Evolutionary conservation across 2,888 invertebrate genomes (phyloP).

Genomic region (Diaprepes abbreviatus): DNA sequence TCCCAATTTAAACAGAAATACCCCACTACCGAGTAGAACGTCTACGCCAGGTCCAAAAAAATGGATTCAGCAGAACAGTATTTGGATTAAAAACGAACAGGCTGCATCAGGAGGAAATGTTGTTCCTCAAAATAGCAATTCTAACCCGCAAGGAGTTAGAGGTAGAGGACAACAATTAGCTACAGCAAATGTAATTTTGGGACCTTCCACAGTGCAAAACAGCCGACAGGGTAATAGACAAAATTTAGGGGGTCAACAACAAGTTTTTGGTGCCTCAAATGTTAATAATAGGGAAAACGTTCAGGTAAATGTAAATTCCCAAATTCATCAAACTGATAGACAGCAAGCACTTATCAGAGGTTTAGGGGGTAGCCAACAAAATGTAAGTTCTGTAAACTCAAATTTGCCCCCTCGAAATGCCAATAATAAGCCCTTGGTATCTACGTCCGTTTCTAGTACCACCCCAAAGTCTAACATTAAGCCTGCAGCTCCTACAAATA

Average conservation of each 20-base stretch:
- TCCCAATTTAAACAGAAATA: slow-evolving; percentile 9
- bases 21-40: background rate
- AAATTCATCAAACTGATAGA: slow-evolving; percentile 20
- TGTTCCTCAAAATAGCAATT: slow-evolving; percentile 6
- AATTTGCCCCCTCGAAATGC: background rate
- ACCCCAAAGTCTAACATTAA: background rate
- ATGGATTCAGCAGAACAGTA: slow-evolving; percentile 49
- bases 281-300: slow-evolving; percentile 12
- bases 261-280: background rate
- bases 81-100: slow-evolving; percentile 49
- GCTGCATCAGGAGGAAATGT: slow-evolving; percentile 18
- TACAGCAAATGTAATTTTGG: background rate
- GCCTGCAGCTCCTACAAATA: background rate
- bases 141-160: background rate
- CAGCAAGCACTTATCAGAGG: slow-evolving; percentile 25
- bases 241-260: background rate
- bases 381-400: background rate
- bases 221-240: background rate
- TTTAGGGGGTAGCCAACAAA: slow-evolving; percentile 16
- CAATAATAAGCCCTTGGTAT: background rate
- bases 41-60: slow-evolving; percentile 23
- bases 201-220: background rate
- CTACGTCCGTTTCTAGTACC: background rate
- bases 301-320: slow-evolving; percentile 13
- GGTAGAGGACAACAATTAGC: slow-evolving; percentile 20